Conservation (phyloP, 2,113 vertebrate genomes). For the Lates calcarifer region DNA sequence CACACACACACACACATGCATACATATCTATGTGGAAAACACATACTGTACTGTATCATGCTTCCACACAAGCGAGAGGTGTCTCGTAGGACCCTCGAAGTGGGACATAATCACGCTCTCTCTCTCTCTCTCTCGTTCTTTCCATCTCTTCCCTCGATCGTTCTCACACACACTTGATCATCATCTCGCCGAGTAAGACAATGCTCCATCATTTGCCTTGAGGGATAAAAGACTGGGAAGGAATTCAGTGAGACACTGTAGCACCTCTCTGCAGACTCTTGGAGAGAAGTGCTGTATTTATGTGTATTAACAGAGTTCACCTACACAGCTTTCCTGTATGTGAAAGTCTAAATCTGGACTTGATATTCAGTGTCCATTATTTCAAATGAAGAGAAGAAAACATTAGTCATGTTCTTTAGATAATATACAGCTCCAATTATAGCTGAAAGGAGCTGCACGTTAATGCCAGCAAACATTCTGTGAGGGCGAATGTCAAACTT, state of each 20-base stretch:
- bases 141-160: constrained; percentile 40
- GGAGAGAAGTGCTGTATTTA: constrained; percentile 9
- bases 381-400: too few species aligned
- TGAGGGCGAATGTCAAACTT: not conserved
- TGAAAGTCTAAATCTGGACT: constrained; percentile 35
- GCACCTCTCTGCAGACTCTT: constrained; percentile 38
- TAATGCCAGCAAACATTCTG: constrained; percentile 13
- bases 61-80: constrained; percentile 41
- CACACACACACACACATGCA: not conserved
- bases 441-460: not conserved
- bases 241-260: constrained; percentile 51
- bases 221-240: constrained; percentile 71
- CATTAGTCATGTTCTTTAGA: constrained; percentile 4
- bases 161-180: constrained; percentile 70
- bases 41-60: constrained; percentile 34
- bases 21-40: constrained; percentile 12
- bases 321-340: constrained; percentile 30
- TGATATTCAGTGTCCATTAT: constrained; percentile 22
- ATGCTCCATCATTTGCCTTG: constrained; percentile 72
- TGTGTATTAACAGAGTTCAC: constrained; percentile 22
- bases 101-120: constrained; percentile 45
- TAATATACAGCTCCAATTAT: constrained; percentile 24
- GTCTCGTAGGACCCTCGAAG: constrained; percentile 33
- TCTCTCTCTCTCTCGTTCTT: constrained; percentile 17
- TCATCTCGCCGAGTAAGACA: constrained; percentile 48